Percentiles rank a stretch among this genome's conserved stretches.
Conservation (phyloP, 37 sponge, comb jelly and placozoan genomes). For the Hexactinellida sp. region DNA sequence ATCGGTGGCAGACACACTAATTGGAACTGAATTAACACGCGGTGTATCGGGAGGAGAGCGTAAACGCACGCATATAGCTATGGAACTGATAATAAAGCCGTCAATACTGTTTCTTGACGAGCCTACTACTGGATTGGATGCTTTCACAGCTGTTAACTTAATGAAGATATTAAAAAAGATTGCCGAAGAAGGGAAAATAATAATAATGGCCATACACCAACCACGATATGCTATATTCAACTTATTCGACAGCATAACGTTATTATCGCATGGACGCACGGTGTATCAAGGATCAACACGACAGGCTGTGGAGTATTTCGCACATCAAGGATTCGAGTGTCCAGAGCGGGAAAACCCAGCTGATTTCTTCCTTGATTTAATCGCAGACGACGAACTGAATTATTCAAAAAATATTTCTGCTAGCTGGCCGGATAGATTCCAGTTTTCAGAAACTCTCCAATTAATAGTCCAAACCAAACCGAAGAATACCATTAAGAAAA, state of each 20-base stretch:
- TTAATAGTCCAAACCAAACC: not conserved
- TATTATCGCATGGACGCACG: conserved; percentile 41
- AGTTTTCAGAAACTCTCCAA: not conserved
- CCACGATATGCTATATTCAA: conserved; percentile 72
- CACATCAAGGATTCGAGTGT: not conserved
- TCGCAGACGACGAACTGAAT: not conserved
- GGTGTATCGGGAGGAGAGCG: conserved; percentile 81
- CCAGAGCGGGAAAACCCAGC: conserved; percentile 21
- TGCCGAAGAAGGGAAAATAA: conserved; percentile 21
- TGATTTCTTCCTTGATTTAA: conserved; percentile 23
- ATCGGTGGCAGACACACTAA: conserved; percentile 24
- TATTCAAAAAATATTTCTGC: not conserved
- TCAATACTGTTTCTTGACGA: conserved; percentile 72
- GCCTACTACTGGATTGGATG: conserved; percentile 79
- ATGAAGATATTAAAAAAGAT: conserved; percentile 49
- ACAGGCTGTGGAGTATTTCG: conserved; percentile 36
- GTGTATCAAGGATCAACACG: conserved; percentile 48
- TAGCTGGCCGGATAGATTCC: not conserved
- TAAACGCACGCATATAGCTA: conserved; percentile 78
- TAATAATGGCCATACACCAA: conserved; percentile 66
- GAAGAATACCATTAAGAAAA: not conserved
- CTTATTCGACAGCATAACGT: conserved; percentile 48
- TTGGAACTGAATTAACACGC: conserved; percentile 59
- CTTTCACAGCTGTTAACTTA: conserved; percentile 63
- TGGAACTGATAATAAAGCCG: conserved; percentile 76